Conservation (phyloP, 2,888 invertebrate genomes). For the Colostygia pectinataria region DNA sequence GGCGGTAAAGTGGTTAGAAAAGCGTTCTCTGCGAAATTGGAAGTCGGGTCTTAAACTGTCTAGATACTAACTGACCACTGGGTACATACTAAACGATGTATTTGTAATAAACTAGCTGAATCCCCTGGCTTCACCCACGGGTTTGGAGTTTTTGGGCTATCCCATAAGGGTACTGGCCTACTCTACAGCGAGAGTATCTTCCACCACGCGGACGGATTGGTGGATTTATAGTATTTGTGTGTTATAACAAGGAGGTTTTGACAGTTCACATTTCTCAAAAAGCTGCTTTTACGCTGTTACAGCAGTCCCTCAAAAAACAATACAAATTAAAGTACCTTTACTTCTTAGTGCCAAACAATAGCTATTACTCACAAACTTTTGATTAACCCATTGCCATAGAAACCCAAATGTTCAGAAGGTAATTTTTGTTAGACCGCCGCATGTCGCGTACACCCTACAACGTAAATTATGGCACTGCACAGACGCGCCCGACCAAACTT, state of each 20-base stretch:
- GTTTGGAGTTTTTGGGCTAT: no score
- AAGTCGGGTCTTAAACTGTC: slow-evolving; percentile 20
- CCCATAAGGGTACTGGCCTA: no score
- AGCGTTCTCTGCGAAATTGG: slow-evolving; percentile 24
- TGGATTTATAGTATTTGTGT: no score
- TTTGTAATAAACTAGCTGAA: no score
- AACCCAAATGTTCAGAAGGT: slow-evolving; percentile 40
- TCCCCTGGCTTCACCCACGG: no score
- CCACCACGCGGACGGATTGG: no score
- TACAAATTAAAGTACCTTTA: not conserved
- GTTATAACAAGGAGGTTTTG: no score
- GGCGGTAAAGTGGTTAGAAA: slow-evolving; percentile 33
- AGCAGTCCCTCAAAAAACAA: not conserved
- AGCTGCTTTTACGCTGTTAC: not conserved
- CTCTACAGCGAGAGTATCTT: no score
- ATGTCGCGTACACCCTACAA: slow-evolving; percentile 71
- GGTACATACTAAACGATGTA: no score
- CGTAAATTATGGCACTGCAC: slow-evolving; percentile 67
- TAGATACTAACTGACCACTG: no score
- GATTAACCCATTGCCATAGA: slow-evolving; percentile 22
- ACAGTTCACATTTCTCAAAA: no score
- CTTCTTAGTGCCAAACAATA: slow-evolving; percentile 9
- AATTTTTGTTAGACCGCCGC: slow-evolving; percentile 59
- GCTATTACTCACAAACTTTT: slow-evolving; percentile 19
- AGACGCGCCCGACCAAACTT: slow-evolving; percentile 69